Conservation (phyloP, 2,888 invertebrate species). For the Vannuccia rotundouncinata region DNA sequence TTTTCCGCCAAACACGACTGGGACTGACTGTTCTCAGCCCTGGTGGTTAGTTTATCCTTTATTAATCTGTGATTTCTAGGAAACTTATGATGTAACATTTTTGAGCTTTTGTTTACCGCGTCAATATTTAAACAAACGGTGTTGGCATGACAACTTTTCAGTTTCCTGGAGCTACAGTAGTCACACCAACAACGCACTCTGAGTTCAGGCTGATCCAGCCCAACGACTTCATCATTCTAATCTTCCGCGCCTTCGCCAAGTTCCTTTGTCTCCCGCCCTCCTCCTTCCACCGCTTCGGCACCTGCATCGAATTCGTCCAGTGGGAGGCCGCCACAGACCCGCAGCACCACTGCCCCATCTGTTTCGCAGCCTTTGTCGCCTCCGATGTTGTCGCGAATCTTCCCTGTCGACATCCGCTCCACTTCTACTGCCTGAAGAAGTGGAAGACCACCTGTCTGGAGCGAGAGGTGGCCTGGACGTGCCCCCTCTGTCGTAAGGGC, state of each 20-base stretch:
- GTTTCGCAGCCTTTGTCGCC: slow-evolving; percentile 6
- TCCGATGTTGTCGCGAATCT: neutral
- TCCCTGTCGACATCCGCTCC: neutral
- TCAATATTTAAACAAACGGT: too few relatives aligned
- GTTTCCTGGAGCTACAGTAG: neutral
- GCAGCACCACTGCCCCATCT: neutral
- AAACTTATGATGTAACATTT: too few relatives aligned
- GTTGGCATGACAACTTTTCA: too few relatives aligned
- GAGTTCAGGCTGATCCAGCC: slow-evolving; percentile 8
- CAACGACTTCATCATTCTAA: slow-evolving; percentile 11
- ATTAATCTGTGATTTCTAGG: too few relatives aligned
- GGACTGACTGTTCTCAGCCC: too few relatives aligned
- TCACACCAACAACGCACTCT: neutral
- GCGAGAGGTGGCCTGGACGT: slow-evolving; percentile 1
- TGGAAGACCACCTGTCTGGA: slow-evolving; percentile 2
- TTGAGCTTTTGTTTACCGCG: too few relatives aligned
- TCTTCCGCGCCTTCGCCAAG: slow-evolving; percentile 26
- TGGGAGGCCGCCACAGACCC: slow-evolving; percentile 2
- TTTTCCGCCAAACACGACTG: too few relatives aligned
- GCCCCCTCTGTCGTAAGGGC: neutral
- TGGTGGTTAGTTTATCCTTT: too few relatives aligned
- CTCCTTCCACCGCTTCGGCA: slow-evolving; percentile 20
- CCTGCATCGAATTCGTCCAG: slow-evolving; percentile 17
- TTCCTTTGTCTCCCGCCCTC: neutral
- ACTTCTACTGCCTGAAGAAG: slow-evolving; percentile 17